These are phyloP conservation scores for Gari tellinella DNA, from an alignment of 2,888 invertebrate genomes.

Conservation along the genomic window DNA sequence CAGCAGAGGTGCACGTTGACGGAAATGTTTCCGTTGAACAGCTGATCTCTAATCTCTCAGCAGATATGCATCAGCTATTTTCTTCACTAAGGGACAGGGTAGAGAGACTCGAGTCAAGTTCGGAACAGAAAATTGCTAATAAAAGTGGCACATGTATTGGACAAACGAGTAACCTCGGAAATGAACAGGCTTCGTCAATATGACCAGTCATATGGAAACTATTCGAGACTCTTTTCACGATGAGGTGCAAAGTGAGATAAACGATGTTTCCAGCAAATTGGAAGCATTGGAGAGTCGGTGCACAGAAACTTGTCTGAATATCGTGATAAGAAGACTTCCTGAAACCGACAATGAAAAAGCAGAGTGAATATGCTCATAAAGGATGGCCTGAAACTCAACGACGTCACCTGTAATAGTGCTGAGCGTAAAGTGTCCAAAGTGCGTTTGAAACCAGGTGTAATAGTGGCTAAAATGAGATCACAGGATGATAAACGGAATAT, in stretches of 20 bases:
- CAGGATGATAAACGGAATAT: no score
- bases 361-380: conserved; percentile 10
- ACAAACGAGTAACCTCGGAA: conserved; percentile 14
- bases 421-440: conserved; percentile 4
- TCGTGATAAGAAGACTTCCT: conserved; percentile 8
- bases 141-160: conserved; percentile 16
- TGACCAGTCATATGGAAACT: conserved; percentile 1
- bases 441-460: background rate
- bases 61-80: conserved; percentile 21
- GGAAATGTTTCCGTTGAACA: conserved; percentile 11
- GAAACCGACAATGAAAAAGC: conserved; percentile 1
- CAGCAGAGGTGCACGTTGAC: no score
- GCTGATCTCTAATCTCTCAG: conserved; percentile 2
- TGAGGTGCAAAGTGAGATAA: background rate
- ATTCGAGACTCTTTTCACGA: background rate
- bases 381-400: conserved; percentile 11
- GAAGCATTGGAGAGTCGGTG: background rate
- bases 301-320: background rate
- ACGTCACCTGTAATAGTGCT: background rate
- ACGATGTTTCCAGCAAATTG: background rate
- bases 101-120: conserved; percentile 5
- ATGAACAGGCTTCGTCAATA: background rate
- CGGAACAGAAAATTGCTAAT: conserved; percentile 7
- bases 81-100: conserved; percentile 3
- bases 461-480: conserved; percentile 13